Base-by-base conservation (phyloP, 2,888 invertebrate species). In the Parapristionchus giblindavisi region DNA sequence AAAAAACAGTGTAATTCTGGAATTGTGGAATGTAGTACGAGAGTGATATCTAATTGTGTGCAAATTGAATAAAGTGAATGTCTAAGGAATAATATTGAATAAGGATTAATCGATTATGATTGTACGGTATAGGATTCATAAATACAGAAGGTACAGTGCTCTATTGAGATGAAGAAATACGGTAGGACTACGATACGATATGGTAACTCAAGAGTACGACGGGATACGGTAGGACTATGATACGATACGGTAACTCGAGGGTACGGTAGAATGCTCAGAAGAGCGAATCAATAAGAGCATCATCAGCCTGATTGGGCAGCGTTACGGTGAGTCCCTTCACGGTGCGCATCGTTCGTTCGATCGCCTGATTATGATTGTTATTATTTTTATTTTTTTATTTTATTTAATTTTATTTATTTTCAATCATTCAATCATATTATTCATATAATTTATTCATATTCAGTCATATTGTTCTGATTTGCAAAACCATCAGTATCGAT, bases 321-420 rank as follows among this genome's bases (percentile, higher is more conserved):
- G 73, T 73, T 24, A 73, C 73, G 34, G 34, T 14, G 29, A 73
- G 32, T 8, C 61, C 61, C 27, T n/a, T 32, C n/a, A 34, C 32
- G n/a, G 27, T 73, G 21, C 2, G 27, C 73, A 60, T 58, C 32
- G 73, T 73, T 34, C 73, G 73, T 4, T 60, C 38, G 73, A 73
- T 73, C 17, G 73, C 61, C 70, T 71, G 27, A 54, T 56, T 11
- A 11, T n/a, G 14, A 66, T 32, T 0, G 4, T 48, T 27, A 32
- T 21, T 21, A 43, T 6, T 43, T 65, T 29, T 40, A 5, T 5
- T 43, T 11, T n/a, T 27, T 32, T 65, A 1, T 4, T 24, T 17
- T n/a, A 27, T 63, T 3, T 27, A 34, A 34, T 5, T n/a, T 32
- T 58, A 6, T 3, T 17, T 27, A 29, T 58, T 21, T 48, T 21